These are phyloP conservation scores for Macrotis lagotis DNA, from an alignment of 2,113 vertebrate genomes.

Conservation along the genomic window DNA sequence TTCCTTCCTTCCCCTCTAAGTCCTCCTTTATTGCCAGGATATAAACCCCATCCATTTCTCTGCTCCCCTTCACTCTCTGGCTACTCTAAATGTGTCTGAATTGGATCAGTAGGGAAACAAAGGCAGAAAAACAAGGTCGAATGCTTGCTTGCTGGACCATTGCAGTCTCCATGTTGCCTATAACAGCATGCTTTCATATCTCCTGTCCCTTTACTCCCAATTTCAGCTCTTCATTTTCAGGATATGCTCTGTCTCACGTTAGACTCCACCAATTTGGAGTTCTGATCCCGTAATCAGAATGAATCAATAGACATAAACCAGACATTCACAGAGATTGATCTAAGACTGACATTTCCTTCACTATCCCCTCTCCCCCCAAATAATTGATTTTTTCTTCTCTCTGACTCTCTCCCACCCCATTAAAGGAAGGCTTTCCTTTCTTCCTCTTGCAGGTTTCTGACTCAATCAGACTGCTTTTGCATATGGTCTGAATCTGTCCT, in stretches of 20 bases:
- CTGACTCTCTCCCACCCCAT: not conserved
- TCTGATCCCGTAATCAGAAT: not conserved
- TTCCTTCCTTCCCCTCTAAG: not conserved
- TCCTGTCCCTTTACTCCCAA: not conserved
- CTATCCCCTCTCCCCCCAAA: not conserved
- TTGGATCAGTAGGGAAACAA: conserved; percentile 39
- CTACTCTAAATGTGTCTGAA: not conserved
- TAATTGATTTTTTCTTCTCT: not conserved
- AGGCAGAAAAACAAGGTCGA: conserved; percentile 22
- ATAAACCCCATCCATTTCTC: not conserved
- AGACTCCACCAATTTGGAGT: not conserved
- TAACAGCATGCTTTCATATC: not conserved
- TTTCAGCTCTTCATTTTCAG: not conserved
- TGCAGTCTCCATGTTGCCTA: not conserved
- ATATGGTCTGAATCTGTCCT: not conserved
- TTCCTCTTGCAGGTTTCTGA: not conserved
- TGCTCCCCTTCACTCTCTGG: conserved; percentile 17
- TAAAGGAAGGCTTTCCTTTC: not conserved
- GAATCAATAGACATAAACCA: not conserved
- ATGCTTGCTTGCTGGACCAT: not conserved
- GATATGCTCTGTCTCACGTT: not conserved
- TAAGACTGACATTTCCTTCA: not conserved
- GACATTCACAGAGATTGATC: conserved; percentile 4
- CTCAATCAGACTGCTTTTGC: not conserved
- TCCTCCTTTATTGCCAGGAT: not conserved